Evolutionary conservation across 2,113 vertebrate genomes (phyloP).

Genomic region (Sclerurus mexicanus): DNA sequence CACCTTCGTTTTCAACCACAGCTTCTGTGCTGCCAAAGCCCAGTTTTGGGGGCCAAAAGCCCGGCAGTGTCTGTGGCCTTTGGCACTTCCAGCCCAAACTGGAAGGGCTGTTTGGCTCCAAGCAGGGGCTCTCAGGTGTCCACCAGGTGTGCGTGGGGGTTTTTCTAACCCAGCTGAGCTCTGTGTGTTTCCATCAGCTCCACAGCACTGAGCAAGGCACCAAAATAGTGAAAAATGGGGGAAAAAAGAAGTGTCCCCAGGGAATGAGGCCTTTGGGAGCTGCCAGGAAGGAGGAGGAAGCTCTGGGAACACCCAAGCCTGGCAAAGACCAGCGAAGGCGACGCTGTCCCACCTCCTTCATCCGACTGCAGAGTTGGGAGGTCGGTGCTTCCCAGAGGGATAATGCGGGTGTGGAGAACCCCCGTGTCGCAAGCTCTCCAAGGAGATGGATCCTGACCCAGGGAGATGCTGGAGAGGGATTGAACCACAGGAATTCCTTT

Average conservation of each 20-base stretch:
- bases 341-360: background rate
- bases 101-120: background rate
- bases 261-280: background rate
- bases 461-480: fast-evolving
- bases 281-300: background rate
- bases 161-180: background rate
- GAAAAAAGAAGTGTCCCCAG: too few relatives aligned
- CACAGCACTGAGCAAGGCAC: background rate
- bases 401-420: background rate
- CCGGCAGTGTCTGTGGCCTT: background rate
- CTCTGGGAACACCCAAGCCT: background rate
- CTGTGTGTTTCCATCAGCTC: background rate
- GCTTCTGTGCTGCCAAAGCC: background rate
- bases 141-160: fast-evolving
- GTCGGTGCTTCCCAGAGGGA: background rate
- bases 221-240: background rate
- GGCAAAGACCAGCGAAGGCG: background rate
- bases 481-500: background rate
- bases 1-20: background rate
- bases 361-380: background rate
- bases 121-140: background rate
- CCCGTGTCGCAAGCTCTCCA: background rate
- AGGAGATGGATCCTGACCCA: background rate
- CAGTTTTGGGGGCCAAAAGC: background rate
- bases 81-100: background rate